Base-by-base conservation (phyloP, 2,888 invertebrate genomes). In the Trilocha varians region DNA sequence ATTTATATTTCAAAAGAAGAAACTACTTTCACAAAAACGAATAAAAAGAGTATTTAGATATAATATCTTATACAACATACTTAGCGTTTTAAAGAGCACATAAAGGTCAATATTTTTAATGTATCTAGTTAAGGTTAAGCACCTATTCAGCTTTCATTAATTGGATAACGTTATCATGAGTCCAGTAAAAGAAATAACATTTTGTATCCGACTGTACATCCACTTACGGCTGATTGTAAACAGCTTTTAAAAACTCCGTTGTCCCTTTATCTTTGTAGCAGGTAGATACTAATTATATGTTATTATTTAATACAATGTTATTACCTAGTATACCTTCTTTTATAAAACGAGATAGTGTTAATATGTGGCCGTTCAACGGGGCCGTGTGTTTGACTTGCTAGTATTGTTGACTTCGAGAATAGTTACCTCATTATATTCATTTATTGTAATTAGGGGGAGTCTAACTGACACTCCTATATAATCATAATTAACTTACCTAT, bases 241-340 rank as follows among this genome's bases (percentile, higher is more conserved):
- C 80, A 79, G 76, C 77, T 74, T 83, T 79, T 78, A 76, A 78
- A 77, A 78, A 78, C 76, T 72, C 57, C 70, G 70, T 71, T 72
- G 77, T 75, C 78, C 70, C 70, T 71, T 78, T 79, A 78, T 80
- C 80, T 80, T 74, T 70, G 75, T 66, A 65, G 71, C 78, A 71
- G 70, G 78, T 74, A 78, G 66, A 68, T 74, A 76, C 73, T 82
- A 83, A 83, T 83, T 82, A 79, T 75, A 79, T 74, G 74, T 80
- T 78, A 82, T 83, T 83, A 79, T 79, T 74, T 76, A 74, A 78
- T 78, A 77, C 78, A 76, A 76, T 76, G 78, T 78, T 74, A 79
- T 79, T 79, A 79, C 61, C 63, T 65, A 74, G 70, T 64, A 55
- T 67, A 66, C 62, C 59, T 66, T 48, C 63, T 60, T 60, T 70